These are phyloP conservation scores for Bovichtus variegatus DNA, from an alignment of 2,797 vertebrate species.

Conservation along the genomic window DNA sequence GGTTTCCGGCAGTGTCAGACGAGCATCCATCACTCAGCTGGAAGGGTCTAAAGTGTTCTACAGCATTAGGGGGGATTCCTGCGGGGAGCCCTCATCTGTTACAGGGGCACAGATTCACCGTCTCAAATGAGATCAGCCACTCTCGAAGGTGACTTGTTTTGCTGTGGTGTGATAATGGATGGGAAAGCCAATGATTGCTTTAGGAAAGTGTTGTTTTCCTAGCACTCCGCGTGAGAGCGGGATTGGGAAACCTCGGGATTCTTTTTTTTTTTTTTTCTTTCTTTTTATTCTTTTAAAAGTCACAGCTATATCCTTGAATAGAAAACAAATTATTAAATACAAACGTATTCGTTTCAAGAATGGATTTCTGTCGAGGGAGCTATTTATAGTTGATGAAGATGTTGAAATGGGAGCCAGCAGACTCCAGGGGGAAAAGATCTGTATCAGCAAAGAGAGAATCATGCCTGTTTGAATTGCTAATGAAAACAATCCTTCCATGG, in stretches of 20 bases:
- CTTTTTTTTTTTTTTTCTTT: not conserved
- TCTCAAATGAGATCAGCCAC: constrained; percentile 64
- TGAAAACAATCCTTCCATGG: constrained; percentile 61
- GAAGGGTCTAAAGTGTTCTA: constrained; percentile 56
- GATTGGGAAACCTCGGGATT: not conserved
- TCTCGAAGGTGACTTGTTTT: constrained; percentile 60
- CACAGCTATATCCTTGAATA: constrained; percentile 15
- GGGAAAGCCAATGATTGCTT: constrained; percentile 36
- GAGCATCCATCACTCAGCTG: constrained; percentile 66
- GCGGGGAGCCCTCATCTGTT: constrained; percentile 65
- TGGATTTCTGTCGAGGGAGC: constrained; percentile 25
- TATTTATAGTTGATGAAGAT: constrained; percentile 57
- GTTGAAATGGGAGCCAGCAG: constrained; percentile 48
- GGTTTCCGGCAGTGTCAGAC: constrained; percentile 48
- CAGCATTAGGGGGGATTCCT: constrained; percentile 66
- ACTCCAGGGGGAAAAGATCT: constrained; percentile 56
- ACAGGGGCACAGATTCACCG: constrained; percentile 47
- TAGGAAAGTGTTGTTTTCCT: constrained; percentile 37
- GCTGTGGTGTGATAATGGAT: constrained; percentile 51
- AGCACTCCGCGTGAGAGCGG: constrained; percentile 4
- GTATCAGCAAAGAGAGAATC: constrained; percentile 63
- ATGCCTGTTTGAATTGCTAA: constrained; percentile 73
- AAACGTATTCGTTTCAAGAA: constrained; percentile 43
- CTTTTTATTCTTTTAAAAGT: not conserved
- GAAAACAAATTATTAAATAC: constrained; percentile 38